Percentiles rank a stretch among this genome's conserved stretches.
phyloP scores from a whole-genome alignment of 2,113 vertebrate genomes.

The Anhinga rufa region DNA sequence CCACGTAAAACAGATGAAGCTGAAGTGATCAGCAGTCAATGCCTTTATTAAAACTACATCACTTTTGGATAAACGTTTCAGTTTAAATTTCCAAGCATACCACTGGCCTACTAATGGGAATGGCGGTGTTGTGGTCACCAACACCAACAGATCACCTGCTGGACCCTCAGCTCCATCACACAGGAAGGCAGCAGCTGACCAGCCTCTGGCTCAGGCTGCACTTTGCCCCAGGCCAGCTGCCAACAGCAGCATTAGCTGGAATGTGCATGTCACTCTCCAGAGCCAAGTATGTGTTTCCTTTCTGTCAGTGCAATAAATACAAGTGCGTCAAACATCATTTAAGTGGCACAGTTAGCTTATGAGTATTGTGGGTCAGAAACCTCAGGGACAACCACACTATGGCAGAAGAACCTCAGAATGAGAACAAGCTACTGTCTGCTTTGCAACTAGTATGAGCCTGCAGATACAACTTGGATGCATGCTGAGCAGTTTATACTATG shows the following conservation, averaged over 20 bases:
- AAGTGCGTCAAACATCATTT: neutral
- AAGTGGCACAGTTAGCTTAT: conserved; percentile 23
- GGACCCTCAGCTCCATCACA: neutral
- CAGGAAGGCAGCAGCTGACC: neutral
- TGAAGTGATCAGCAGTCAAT: conserved; percentile 39
- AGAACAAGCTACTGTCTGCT: conserved; percentile 8
- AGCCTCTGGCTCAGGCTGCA: neutral
- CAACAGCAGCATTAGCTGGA: neutral
- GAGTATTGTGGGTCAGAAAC: neutral
- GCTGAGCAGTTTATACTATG: neutral
- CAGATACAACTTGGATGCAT: neutral
- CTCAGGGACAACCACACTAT: neutral
- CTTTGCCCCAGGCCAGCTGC: neutral
- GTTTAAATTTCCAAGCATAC: conserved; percentile 1
- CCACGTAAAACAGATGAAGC: neutral
- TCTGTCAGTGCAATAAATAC: conserved; percentile 9
- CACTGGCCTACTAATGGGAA: neutral
- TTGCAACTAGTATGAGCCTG: neutral
- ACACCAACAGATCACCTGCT: neutral
- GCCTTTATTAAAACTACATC: conserved; percentile 68
- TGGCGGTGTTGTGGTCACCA: neutral
- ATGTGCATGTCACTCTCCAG: neutral
- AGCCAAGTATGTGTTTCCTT: neutral
- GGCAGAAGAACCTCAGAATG: conserved; percentile 10
- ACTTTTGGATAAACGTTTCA: conserved; percentile 46